Base-by-base conservation (phyloP, 1,140 invertebrate species). In the Drosophila kanapiae region DNA sequence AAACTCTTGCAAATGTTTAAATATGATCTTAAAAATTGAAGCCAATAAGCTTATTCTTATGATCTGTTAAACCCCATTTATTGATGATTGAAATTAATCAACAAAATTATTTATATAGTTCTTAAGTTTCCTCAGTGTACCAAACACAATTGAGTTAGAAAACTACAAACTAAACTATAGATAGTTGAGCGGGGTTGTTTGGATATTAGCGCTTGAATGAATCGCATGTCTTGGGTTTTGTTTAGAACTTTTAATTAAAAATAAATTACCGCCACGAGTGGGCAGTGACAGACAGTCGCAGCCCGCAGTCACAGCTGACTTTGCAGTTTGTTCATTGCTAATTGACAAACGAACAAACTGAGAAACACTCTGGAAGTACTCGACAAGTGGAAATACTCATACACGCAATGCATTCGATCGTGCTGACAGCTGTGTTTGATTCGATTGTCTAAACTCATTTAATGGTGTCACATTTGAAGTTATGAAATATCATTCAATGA, bases 201-300 rank as follows among this genome's bases (percentile, higher is more conserved):
- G 43, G 18, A 54, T 86, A 78, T 78, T 78, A 82, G 61, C 78
- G 85, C 71, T 82, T 90, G 75, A 90, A 85, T 85, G 85, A 90
- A 76, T 90, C 81, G 85, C 85, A 90, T 85, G 86, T 85, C 86
- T 90, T 80, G 78, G 40, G 38, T 88, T 80, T 87, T 84, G 67
- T 76, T 85, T 79, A 90, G 86, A 90, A 85, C 85, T 82, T 82
- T 90, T 90, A 85, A 90, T 90, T 90, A 90, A 78, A 90, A 71
- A 75, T 82, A 82, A 85, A 88, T 90, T 90, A 85, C 69, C 14
- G 58, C 78, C 75, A 81, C 78, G 75, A 76, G 74, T 84, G 70
- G 74, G 69, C 51, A 69, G 78, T 18, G 67, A 53, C 61, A 65
- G 47, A 53, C 68, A 31, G 23, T 59, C 53, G 57, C 29, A 45